Evolutionary conservation across 2,113 vertebrate genomes (phyloP).

Genomic region (Neolamprologus variostigma): DNA sequence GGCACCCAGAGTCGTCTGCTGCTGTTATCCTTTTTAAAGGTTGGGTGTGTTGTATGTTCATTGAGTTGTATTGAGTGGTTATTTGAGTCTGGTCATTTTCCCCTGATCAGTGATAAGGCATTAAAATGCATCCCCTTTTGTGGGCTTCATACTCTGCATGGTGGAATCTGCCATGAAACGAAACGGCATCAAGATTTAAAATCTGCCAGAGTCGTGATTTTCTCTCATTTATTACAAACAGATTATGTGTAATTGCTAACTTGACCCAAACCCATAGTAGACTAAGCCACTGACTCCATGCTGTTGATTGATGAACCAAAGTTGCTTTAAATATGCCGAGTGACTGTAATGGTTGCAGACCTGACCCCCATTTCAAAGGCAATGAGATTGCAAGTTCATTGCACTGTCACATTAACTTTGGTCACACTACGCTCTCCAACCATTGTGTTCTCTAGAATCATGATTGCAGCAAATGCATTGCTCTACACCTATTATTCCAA

Average conservation of each 20-base stretch:
- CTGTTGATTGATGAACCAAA: background rate
- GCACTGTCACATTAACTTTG: background rate
- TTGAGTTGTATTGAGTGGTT: background rate
- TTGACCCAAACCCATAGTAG: background rate
- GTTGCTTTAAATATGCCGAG: background rate
- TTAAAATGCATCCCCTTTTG: background rate
- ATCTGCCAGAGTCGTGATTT: background rate
- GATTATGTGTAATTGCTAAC: background rate
- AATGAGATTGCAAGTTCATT: background rate
- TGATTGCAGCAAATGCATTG: background rate
- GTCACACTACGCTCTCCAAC: background rate
- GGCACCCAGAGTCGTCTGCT: background rate
- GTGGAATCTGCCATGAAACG: background rate
- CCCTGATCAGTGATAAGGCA: background rate
- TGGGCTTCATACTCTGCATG: background rate
- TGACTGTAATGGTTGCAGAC: background rate
- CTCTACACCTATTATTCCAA: background rate
- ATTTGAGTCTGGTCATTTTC: background rate
- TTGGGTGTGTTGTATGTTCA: background rate
- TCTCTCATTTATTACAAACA: background rate
- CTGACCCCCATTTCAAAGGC: background rate
- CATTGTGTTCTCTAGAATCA: background rate
- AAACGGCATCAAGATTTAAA: background rate
- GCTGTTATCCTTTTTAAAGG: background rate
- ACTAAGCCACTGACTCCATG: background rate